Evolutionary conservation across 53 echinoderm and acorn worm species (phyloP).

Genomic region (Pentamera pediparva): DNA sequence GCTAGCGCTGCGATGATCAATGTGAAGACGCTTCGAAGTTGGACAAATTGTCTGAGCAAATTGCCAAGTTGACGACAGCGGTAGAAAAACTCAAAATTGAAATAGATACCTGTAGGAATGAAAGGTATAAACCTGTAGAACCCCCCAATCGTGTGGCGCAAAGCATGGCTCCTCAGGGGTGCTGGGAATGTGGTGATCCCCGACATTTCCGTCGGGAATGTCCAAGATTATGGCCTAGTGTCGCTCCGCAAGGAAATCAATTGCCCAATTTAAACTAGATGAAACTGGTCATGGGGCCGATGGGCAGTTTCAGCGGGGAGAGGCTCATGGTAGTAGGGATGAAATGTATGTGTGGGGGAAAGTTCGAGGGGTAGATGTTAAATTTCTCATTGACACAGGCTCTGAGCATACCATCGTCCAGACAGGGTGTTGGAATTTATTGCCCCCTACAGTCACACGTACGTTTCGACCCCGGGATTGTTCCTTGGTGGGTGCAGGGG

Average conservation of each 20-base stretch:
- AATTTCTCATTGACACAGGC: constrained; percentile 7
- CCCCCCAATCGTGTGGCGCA: no score
- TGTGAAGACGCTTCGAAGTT: no score
- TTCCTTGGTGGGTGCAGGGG: not conserved
- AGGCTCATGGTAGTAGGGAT: not conserved
- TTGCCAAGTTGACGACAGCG: not conserved
- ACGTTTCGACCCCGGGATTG: not conserved
- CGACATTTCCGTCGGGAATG: not conserved
- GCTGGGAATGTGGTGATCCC: not conserved
- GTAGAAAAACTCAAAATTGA: not conserved
- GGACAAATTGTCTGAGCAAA: not conserved
- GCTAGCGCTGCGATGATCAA: no score
- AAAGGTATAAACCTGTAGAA: no score
- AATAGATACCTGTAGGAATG: not conserved
- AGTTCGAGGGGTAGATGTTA: not conserved
- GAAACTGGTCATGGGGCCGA: not conserved
- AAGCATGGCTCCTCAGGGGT: not conserved
- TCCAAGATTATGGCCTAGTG: not conserved
- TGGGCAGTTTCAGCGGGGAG: not conserved
- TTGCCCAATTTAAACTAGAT: not conserved
- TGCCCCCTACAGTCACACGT: not conserved
- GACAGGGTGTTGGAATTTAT: not conserved
- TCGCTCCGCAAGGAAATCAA: not conserved
- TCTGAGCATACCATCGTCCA: not conserved
- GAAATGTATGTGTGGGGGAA: not conserved